Conservation (phyloP, 2,888 invertebrate species). For the Macrosiphum euphorbiae region DNA sequence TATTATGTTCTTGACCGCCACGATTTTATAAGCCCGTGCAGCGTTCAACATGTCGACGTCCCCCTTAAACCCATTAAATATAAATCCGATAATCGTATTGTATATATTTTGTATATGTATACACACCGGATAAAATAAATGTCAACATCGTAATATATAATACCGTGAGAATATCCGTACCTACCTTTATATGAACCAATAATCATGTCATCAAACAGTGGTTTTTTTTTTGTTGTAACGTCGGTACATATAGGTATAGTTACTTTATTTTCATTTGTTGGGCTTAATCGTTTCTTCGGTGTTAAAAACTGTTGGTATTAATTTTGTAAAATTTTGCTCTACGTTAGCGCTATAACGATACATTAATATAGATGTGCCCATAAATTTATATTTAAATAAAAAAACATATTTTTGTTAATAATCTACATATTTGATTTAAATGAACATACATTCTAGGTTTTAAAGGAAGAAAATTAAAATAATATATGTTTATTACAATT, state of each 20-base stretch:
- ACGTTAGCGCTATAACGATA: neutral
- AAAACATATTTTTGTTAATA: neutral
- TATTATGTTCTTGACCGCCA: neutral
- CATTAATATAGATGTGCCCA: neutral
- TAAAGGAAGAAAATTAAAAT: neutral
- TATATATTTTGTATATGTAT: neutral
- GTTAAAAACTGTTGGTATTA: neutral
- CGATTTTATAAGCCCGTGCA: neutral
- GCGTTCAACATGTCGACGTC: neutral
- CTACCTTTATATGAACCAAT: neutral
- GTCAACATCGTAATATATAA: slow-evolving; percentile 14
- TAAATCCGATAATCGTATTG: neutral
- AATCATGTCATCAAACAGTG: neutral
- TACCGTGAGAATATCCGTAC: neutral
- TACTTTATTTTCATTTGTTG: neutral
- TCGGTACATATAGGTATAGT: neutral
- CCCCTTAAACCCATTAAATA: slow-evolving; percentile 20
- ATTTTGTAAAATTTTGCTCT: neutral
- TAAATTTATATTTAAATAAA: neutral
- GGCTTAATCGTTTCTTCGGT: neutral
- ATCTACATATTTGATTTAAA: neutral
- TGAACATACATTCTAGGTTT: neutral
- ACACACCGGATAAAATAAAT: neutral
- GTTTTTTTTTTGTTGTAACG: neutral
- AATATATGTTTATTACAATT: neutral